These are phyloP conservation scores for Sebastes itinus DNA, from an alignment of 2,797 vertebrate genomes.

Conservation along the genomic window DNA sequence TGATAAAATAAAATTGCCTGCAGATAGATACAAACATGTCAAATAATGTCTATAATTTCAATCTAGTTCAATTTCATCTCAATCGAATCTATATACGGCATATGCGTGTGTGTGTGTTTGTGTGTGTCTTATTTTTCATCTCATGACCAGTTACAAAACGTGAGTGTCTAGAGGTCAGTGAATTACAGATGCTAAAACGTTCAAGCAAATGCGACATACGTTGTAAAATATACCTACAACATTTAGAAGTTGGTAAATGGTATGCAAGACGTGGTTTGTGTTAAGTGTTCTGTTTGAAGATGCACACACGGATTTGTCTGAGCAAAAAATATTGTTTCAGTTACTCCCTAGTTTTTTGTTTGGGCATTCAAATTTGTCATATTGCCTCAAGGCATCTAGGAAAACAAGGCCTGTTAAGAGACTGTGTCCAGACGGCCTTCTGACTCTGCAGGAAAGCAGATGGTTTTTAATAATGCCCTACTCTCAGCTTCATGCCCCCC, in stretches of 20 bases:
- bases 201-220: background rate
- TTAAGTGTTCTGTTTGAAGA: conserved; percentile 31
- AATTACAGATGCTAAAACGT: background rate
- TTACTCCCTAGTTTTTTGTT: conserved; percentile 45
- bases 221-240: background rate
- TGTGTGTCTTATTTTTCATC: too few species aligned
- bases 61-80: too few species aligned
- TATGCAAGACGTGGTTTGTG: background rate
- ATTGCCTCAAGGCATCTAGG: conserved; percentile 60
- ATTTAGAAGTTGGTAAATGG: background rate
- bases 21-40: background rate
- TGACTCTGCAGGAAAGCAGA: conserved; percentile 78
- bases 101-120: background rate
- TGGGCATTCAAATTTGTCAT: conserved; percentile 58
- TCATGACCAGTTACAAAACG: background rate
- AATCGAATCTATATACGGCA: background rate
- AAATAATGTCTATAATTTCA: background rate
- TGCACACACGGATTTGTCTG: conserved; percentile 17
- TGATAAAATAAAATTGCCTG: background rate
- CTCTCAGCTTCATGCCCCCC: conserved; percentile 71
- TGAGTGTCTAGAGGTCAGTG: background rate
- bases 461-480: conserved; percentile 80
- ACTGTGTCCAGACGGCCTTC: conserved; percentile 72
- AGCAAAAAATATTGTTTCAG: conserved; percentile 23
- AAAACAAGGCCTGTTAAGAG: conserved; percentile 76